Base-by-base conservation (phyloP, 2,888 invertebrate genomes). In the Lepidochrysops patricia region DNA sequence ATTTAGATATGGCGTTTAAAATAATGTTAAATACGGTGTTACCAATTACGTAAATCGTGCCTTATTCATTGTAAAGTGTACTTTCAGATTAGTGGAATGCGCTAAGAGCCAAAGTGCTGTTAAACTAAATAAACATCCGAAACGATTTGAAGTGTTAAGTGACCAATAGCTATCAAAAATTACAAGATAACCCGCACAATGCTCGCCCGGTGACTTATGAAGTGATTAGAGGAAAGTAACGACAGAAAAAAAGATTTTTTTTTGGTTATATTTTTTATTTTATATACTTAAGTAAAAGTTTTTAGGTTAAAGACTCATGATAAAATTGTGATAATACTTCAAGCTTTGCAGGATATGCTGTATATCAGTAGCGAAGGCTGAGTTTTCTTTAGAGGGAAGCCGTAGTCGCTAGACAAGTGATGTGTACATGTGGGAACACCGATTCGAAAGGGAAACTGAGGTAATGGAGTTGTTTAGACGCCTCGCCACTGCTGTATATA, bases 111-210 rank as follows among this genome's bases (percentile, higher is more conserved):
- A 68, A 75, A 75, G 74, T 74, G 73, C 84, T 83, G 85, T 86
- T 84, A 84, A 83, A 84, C 84, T 85, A 85, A 88, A 87, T 84
- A 86, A 83, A 81, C 75, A 72, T 84, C 77, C 67, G 72, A 79
- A 85, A 83, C 86, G 80, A 84, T 86, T 82, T 80, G 76, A 80
- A 83, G 87, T 86, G 88, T 86, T 86, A 89, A 89, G 88, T 89
- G 85, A 81, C 82, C 81, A 72, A 79, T 78, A 81, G 75, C 79
- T 87, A 89, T 89, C 89, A 88, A 86, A 88, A 88, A 89, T 89
- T 89, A 89, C 83, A 66, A 75, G 89, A 89, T 89, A 87, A 82
- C 69, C 67, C 65, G 66, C 72, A 85, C 86, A 87, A 87, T 81
- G 82, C 79, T 73, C 68, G 72, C 64, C 71, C 68, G 70, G 86